Base-by-base conservation (phyloP, 2,113 vertebrate genomes). In the Salvelinus alpinus region DNA sequence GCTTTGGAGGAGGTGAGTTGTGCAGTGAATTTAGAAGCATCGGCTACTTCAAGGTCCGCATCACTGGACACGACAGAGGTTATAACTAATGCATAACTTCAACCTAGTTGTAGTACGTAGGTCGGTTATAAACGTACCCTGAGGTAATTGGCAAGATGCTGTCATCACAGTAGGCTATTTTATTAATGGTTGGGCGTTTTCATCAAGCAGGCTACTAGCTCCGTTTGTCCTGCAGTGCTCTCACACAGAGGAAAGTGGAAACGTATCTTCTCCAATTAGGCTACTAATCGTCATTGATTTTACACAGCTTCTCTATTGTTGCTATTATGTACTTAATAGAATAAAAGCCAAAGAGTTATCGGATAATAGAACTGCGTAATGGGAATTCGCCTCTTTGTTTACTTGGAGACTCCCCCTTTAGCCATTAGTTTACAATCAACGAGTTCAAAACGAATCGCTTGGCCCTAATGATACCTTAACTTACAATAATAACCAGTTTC, bases 1-100 rank as follows among this genome's bases (percentile, higher is more conserved):
- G 96, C 95, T 83, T 93, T 99, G 92, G 97, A 99, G 89, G 97
- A 99, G 96, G 97, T 99, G 90, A 94, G 95, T 85, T 3, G 73
- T 0, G 5, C 14, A 12, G 16, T 59, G 62, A 24, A 5, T 2
- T 2, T 9, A 9, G 34, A 38, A 14, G 71, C 6, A 27, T 20
- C 16, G 67, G 73, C 16, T 71, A 75, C 65, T 38, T n/a, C 34
- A 70, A n/a, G 38, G 62, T 70, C 69, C 71, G 54, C 64, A 70
- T 48, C 51, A 1, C 51, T 4, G 51, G 51, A 18, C 51, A 18
- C 51, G 14, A 54, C 3, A 1, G 14, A 18, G 16, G 51, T 54
- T 54, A 5, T 2, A 44, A 2, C 38, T 1, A 54, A 54, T 18
- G 51, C 16, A 54, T 2, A 44, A 44, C 38, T 44, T 44, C 14